A percentile compares a stretch with the other conserved stretches of the same genome.
phyloP scores from a whole-genome alignment of 2,797 vertebrate genomes.

The Rhadinocentrus ornatus region DNA sequence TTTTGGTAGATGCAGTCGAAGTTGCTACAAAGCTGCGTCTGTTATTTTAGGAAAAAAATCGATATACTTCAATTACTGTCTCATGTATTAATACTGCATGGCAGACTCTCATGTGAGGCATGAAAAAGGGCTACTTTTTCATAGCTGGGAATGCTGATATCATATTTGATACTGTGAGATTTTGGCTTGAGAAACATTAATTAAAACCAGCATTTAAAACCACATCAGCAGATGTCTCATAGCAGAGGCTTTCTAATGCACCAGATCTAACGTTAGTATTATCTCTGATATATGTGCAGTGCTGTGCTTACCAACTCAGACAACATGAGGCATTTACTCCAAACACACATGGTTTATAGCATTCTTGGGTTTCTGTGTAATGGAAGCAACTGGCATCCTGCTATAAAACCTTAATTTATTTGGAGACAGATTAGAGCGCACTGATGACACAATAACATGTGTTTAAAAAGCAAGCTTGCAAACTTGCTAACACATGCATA shows the following conservation, averaged over 20 bases:
- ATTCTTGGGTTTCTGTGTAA: constrained; percentile 68
- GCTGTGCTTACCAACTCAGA: constrained; percentile 37
- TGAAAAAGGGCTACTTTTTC: neutral
- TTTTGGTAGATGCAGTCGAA: neutral
- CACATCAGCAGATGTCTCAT: constrained; percentile 21
- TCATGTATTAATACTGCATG: neutral
- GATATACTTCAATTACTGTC: neutral
- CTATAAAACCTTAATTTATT: constrained; percentile 70
- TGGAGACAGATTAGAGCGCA: constrained; percentile 31
- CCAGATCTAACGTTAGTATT: constrained; percentile 46
- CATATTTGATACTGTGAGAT: neutral
- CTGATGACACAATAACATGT: constrained; percentile 30
- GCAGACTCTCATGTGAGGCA: neutral
- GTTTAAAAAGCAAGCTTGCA: constrained; percentile 30
- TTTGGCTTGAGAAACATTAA: neutral
- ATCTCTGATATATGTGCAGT: constrained; percentile 12
- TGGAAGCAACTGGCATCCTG: constrained; percentile 67
- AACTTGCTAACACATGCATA: constrained; percentile 32
- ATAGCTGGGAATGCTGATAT: neutral
- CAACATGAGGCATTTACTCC: constrained; percentile 48
- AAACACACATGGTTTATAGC: constrained; percentile 50
- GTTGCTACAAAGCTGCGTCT: neutral
- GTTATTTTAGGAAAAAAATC: neutral
- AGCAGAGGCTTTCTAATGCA: neutral
- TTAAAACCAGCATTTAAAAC: constrained; percentile 3